Evolutionary conservation across 2,888 invertebrate genomes (phyloP), one percentile per base, ranked within the genome.

Genomic region (Carabus problematicus): DNA sequence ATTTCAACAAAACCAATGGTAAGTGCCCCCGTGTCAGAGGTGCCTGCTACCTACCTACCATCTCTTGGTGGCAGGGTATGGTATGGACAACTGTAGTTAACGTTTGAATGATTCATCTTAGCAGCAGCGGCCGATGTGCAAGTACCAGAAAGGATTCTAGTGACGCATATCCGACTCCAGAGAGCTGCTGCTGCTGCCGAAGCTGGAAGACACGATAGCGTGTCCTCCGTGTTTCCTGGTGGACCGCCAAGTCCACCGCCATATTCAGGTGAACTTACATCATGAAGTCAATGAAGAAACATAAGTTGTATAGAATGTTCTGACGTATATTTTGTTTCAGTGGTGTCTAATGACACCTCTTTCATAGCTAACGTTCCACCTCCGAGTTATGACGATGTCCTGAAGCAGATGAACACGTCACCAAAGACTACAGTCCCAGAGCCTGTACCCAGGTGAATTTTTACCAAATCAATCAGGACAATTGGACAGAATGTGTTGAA

Each of bases 351-450:
- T 6, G 29, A 29, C 29, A 29, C 29, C 29, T 29, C 29, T 6
- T 3, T 29, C 16, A 19, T 66, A n/a, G 12, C 43, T 3, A 69
- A 56, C 40, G 8, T 55, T n/a, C 18, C 52, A 18, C 69, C 69
- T n/a, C 69, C 69, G 3, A 62, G 62, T 11, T 69, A 69, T 18
- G 69, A 69, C n/a, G 69, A 69, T 8, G 69, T 62, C 9, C 43
- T 61, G 14, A 69, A 55, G 18, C 45, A 61, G 14, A 45, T 29
- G 29, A 2, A 29, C 29, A 29, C 29, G 29, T 2, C 29, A 29
- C 29, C 29, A 2, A 29, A 45, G 45, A 45, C 3, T 7, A n/a
- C 45, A n/a, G n/a, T 1, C 45, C 1, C 14, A 8, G 11, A 16
- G 3, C 3, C 54, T 6, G 18, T 3, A 18, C 9, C 14, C 11